Percentiles rank a stretch among this genome's conserved stretches.
phyloP scores from a whole-genome alignment of 2,797 vertebrate genomes.

The Hydrolagus colliei region DNA sequence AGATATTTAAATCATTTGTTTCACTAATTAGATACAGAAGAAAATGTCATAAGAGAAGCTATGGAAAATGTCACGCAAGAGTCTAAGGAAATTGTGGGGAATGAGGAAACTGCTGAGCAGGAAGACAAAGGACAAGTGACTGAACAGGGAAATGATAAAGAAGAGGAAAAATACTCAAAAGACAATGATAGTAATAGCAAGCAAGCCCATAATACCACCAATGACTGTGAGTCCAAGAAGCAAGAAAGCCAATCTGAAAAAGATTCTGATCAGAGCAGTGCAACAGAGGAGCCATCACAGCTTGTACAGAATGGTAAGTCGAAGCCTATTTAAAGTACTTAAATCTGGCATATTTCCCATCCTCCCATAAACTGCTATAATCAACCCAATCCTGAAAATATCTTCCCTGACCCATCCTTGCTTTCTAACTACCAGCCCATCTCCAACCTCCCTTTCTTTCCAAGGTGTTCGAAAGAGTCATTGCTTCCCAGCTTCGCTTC shows the following conservation, averaged over 20 bases:
- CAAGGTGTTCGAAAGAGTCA: too few species aligned
- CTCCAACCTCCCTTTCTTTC: too few species aligned
- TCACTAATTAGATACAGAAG: conserved; percentile 63
- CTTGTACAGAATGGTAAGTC: conserved; percentile 69
- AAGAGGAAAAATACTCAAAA: conserved; percentile 39
- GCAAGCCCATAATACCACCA: conserved; percentile 28
- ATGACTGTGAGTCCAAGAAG: conserved; percentile 44
- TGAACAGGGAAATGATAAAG: conserved; percentile 37
- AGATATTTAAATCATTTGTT: conserved; percentile 1
- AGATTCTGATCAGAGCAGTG: conserved; percentile 35
- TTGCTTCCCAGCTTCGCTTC: too few species aligned
- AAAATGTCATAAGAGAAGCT: conserved; percentile 64
- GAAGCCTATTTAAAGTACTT: not conserved
- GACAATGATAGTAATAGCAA: conserved; percentile 45
- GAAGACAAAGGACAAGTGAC: conserved; percentile 48
- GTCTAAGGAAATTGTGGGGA: conserved; percentile 45
- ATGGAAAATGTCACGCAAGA: conserved; percentile 58
- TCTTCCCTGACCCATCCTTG: too few species aligned
- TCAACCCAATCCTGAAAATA: too few species aligned
- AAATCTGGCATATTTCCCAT: too few species aligned
- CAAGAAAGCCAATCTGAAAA: conserved; percentile 51
- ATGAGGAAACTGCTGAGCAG: conserved; percentile 34
- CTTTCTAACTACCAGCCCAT: too few species aligned
- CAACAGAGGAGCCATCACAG: conserved; percentile 43
- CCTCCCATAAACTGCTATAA: too few species aligned